Evolutionary conservation across 1,140 invertebrate species (phyloP).

Genomic region (Drosophila subobscura): DNA sequence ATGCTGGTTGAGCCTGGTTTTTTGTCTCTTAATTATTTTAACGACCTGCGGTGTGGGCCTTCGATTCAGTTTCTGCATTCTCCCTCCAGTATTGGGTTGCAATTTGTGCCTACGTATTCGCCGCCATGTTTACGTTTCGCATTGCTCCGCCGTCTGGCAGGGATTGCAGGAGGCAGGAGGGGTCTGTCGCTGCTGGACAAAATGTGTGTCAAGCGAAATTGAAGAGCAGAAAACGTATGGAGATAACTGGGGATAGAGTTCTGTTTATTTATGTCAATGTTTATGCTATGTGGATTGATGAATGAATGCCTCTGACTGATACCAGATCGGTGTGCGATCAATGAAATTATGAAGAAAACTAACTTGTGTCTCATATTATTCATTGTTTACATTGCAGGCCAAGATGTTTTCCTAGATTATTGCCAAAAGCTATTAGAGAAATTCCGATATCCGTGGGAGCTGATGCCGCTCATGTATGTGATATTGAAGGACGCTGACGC

Average conservation of each 20-base stretch:
- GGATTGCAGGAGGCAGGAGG: slow-evolving; percentile 9
- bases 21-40: too few species aligned
- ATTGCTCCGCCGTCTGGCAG: slow-evolving; percentile 37
- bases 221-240: slow-evolving; percentile 6
- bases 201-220: slow-evolving; percentile 32
- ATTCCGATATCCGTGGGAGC: slow-evolving; percentile 89
- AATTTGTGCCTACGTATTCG: slow-evolving; percentile 61
- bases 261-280: slow-evolving; percentile 31
- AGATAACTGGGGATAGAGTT: slow-evolving; percentile 11
- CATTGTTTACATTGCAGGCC: slow-evolving; percentile 83
- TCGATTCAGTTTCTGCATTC: slow-evolving; percentile 7
- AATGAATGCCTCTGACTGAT: slow-evolving; percentile 34
- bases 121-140: slow-evolving; percentile 61
- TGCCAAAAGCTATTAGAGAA: slow-evolving; percentile 88
- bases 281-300: slow-evolving; percentile 20
- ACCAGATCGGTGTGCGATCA: slow-evolving; percentile 1
- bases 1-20: too few species aligned
- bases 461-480: slow-evolving; percentile 89
- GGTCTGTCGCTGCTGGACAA: background rate
- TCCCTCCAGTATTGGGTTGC: slow-evolving; percentile 48
- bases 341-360: slow-evolving; percentile 16
- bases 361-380: background rate
- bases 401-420: slow-evolving; percentile 87
- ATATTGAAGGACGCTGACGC: slow-evolving; percentile 88
- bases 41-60: background rate